Base-by-base conservation (phyloP, 2,888 invertebrate species). In the Chaetoderma sp. region DNA sequence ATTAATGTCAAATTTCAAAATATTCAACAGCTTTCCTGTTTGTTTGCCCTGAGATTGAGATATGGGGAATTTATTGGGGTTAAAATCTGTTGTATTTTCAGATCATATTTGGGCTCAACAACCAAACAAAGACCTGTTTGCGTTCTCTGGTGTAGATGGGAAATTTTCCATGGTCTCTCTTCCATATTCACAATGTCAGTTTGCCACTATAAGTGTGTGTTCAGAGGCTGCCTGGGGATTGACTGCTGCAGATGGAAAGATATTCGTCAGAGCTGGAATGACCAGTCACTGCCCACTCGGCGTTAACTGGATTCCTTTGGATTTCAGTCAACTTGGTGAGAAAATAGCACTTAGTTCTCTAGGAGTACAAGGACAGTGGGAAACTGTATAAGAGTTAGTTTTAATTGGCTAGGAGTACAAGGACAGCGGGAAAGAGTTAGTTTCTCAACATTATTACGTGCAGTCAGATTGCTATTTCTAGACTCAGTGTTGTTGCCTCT, bases 201-300 rank as follows among this genome's bases (percentile, higher is more conserved):
- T 81, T 57, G 63, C 64, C 4, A 83, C 84, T 67, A 62, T 88
- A n/a, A 78, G 84, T 36, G 84, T 86, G 4, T 82, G 86, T 21
- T 77, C 81, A 0, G 85, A 87, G 65, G 85, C 87, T 5, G 73
- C 89, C 18, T 89, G 89, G 89, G 79, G 86, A 2, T 79, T 89
- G 33, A 85, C 85, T 1, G 73, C 77, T n/a, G 73, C 77, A 16
- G 72, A 81, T 23, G 88, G 89, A 0, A 68, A 79, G 16, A 82
- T 89, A 5, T 87, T 79, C 70, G 84, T 88, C 28, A 78, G 89
- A 13, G 81, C 81, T 57, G 88, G 87, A 4, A 85, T 89, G 60
- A 82, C 86, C 0, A 76, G 82, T 8, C 74, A 72, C 21, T 85
- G 85, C 65, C 83, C 83, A 1, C 77, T 82, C 62, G 89, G 89